These are phyloP conservation scores for Cyanistes caeruleus DNA, from an alignment of 2,113 vertebrate genomes.

Conservation along the genomic window DNA sequence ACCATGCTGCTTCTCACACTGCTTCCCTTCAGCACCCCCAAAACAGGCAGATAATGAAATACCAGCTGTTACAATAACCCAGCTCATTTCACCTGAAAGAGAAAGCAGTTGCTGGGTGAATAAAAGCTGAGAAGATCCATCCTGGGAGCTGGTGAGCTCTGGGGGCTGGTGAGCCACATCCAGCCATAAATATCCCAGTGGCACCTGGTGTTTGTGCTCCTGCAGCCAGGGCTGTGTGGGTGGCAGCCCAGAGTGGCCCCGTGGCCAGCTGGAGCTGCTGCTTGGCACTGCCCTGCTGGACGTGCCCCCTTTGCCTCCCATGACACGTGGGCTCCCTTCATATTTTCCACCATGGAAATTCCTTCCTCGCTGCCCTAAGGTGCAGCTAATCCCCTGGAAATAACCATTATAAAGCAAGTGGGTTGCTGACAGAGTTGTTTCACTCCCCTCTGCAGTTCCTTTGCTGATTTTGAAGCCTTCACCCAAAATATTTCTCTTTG, in stretches of 20 bases:
- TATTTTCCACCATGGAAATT: not conserved
- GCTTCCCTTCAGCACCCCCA: not conserved
- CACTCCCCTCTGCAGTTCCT: not conserved
- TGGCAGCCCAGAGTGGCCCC: not conserved
- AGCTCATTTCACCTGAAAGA: not conserved
- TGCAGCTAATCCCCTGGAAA: slow-evolving; percentile 12
- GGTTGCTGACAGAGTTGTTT: not conserved
- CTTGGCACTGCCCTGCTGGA: not conserved
- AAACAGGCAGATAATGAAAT: not conserved
- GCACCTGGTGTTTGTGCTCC: not conserved
- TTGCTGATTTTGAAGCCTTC: not conserved
- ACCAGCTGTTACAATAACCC: rapidly evolving
- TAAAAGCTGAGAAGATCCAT: not conserved
- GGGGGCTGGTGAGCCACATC: not conserved
- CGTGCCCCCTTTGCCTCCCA: not conserved
- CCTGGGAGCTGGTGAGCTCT: not conserved
- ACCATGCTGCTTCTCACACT: no score
- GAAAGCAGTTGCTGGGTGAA: not conserved
- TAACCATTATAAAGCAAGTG: not conserved
- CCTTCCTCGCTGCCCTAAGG: not conserved
- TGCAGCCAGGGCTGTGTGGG: not conserved
- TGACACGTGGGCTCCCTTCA: not conserved
- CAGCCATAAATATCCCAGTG: rapidly evolving
- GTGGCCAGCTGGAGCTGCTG: not conserved
- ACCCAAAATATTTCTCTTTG: not conserved